Base-by-base conservation (phyloP, 2,113 vertebrate species). In the Archocentrus centrarchus region DNA sequence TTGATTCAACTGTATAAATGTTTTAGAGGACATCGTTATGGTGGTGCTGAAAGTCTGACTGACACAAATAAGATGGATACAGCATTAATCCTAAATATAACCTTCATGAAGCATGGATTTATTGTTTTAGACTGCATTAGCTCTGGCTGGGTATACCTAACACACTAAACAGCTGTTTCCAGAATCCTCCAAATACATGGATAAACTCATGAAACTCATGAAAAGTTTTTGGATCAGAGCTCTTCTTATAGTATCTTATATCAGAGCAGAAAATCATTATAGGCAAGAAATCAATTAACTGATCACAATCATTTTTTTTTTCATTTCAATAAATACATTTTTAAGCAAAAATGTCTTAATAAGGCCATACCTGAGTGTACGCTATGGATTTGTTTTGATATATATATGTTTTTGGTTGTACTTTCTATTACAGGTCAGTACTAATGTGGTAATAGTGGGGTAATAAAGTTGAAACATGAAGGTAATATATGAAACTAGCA, bases 141-240 rank as follows among this genome's bases (percentile, higher is more conserved):
- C 8, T 18, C 18, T 50, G 22, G 64, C 41, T 50, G n/a, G 64
- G 15, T 70, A 18, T 30, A 70, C 24, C 24, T 70, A 70, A 70
- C 44, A 70, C 1, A 20, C 44, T 70, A 70, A 30, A 41, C 9
- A 1, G 24, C 22, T 70, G 66, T 30, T 70, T 70, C 44, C 24
- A 70, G 18, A 50, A 70, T 50, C 8, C 41, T 70, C 64, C 27
- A 70, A 70, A 70, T 50, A 68, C 47, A 68, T 39, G 47, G 15
- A 44, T 44, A 66, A 66, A 64, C 22, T 22, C 22, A 22, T 22
- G 22, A 22, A 70, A 70, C 41, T 50, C 15, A 6, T 50, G 41
- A 50, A 70, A 53, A 3, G 64, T 22, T 50, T 50, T 70, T 70
- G 41, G 50, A 70, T 27, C 22, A 70, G 64, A 70, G 41, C 41